Evolutionary conservation across 37 sponge, comb jelly and placozoan genomes (phyloP).

Genomic region (Cladorhizidae sp.): DNA sequence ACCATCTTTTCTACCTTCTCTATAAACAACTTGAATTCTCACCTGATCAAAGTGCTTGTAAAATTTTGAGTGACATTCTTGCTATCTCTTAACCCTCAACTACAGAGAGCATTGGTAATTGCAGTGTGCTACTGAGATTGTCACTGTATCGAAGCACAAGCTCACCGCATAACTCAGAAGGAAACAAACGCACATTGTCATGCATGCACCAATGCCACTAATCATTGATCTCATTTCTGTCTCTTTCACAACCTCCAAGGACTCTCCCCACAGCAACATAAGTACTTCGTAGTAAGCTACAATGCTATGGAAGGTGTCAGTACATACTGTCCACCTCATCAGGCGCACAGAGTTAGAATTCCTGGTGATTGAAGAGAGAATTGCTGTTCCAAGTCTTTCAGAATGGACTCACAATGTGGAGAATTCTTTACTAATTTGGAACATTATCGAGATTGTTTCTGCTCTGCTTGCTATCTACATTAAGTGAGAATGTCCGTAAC

Average conservation of each 20-base stretch:
- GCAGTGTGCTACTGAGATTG: neutral
- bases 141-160: neutral
- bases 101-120: neutral
- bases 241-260: neutral
- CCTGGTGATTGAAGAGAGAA: neutral
- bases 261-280: neutral
- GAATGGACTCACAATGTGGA: neutral
- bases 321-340: neutral
- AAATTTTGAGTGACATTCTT: neutral
- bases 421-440: neutral
- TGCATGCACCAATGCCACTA: neutral
- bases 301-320: neutral
- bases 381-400: neutral
- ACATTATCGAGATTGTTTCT: neutral
- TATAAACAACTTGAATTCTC: neutral
- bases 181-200: no score
- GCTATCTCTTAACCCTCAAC: neutral
- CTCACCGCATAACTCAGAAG: neutral
- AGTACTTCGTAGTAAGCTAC: neutral
- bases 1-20: neutral
- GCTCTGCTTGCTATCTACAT: neutral
- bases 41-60: neutral
- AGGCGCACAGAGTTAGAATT: neutral
- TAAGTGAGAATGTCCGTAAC: conserved; percentile 28
- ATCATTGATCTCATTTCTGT: no score